These are phyloP conservation scores for Ernsta delagoae DNA, from an alignment of 2,888 invertebrate genomes.

Conservation along the genomic window DNA sequence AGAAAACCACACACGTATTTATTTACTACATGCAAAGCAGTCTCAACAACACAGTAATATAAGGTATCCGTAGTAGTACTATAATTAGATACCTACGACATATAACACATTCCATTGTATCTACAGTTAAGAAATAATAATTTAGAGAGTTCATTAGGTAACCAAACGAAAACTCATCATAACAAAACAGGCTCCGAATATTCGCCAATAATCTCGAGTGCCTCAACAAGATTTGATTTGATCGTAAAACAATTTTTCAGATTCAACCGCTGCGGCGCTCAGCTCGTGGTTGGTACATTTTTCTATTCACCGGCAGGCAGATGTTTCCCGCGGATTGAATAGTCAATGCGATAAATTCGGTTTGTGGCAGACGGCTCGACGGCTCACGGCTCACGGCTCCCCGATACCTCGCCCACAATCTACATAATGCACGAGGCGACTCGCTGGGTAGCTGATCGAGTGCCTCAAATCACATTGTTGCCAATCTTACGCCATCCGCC, in stretches of 20 bases:
- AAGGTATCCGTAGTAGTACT: no score
- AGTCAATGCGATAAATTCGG: constrained; percentile 82
- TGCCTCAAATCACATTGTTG: constrained; percentile 47
- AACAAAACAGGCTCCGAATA: constrained; percentile 5
- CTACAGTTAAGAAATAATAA: no score
- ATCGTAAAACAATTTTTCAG: constrained; percentile 26
- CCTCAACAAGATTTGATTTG: constrained; percentile 29
- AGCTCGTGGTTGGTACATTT: constrained; percentile 50
- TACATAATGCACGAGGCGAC: constrained; percentile 70
- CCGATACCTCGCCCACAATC: constrained; percentile 59
- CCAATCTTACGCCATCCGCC: constrained; percentile 39
- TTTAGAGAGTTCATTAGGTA: no score
- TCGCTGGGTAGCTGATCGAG: constrained; percentile 41
- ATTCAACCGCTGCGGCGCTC: constrained; percentile 40
- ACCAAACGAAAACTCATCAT: not conserved
- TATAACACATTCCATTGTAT: no score
- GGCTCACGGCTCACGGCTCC: constrained; percentile 47
- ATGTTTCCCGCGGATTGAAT: constrained; percentile 77
- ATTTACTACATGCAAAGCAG: no score
- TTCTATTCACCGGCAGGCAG: constrained; percentile 66
- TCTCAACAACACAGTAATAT: no score
- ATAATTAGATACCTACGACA: no score
- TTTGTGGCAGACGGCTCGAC: constrained; percentile 64
- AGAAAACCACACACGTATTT: no score
- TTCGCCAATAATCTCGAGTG: constrained; percentile 17